A percentile compares a stretch with the other conserved stretches of the same genome.
phyloP scores from a whole-genome alignment of 2,888 invertebrate species.

The Boloria euphrosyne region DNA sequence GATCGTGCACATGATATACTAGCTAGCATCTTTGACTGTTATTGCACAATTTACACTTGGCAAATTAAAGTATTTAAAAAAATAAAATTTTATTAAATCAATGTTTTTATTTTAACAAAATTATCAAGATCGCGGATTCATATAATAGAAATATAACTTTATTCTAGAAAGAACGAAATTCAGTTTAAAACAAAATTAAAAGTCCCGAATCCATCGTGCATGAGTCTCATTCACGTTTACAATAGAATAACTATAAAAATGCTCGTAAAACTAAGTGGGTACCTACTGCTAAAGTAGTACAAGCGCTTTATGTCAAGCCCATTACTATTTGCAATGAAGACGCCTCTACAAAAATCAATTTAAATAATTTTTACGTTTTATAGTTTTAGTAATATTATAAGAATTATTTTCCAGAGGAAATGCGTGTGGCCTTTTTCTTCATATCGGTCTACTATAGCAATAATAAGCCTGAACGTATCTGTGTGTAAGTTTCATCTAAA shows the following conservation, averaged over 20 bases:
- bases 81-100: background rate
- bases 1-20: slow-evolving; percentile 1
- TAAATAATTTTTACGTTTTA: slow-evolving; percentile 5
- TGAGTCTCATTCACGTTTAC: too few species aligned
- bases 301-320: slow-evolving; percentile 63
- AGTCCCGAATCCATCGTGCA: background rate
- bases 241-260: slow-evolving; percentile 64
- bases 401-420: background rate
- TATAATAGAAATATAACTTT: background rate
- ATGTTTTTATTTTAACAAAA: too few species aligned
- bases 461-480: too few species aligned
- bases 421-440: too few species aligned
- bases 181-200: too few species aligned
- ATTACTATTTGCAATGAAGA: slow-evolving; percentile 14
- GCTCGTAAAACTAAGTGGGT: slow-evolving; percentile 58
- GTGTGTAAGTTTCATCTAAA: too few species aligned
- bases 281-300: slow-evolving; percentile 56
- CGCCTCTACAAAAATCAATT: slow-evolving; percentile 12
- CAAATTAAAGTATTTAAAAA: background rate
- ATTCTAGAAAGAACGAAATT: background rate
- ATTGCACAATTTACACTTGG: background rate
- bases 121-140: too few species aligned
- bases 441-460: too few species aligned
- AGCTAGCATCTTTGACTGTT: background rate
- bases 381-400: background rate